Evolutionary conservation across 2,797 vertebrate species (phyloP).

Genomic region (Pitangus sulphuratus): DNA sequence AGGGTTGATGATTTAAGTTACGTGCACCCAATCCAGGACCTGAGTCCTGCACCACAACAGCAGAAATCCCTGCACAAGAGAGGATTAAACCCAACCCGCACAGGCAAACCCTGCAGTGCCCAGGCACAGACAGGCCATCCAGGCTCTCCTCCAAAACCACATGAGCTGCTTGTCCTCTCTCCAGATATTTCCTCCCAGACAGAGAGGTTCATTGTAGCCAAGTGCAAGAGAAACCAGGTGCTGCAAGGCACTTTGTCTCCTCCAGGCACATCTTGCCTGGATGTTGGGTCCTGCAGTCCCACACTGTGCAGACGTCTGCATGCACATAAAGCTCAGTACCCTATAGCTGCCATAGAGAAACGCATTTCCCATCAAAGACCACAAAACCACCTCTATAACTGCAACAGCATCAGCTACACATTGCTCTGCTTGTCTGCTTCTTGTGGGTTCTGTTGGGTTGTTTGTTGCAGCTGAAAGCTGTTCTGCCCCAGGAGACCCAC

Average conservation of each 20-base stretch:
- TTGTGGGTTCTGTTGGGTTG: rapidly evolving
- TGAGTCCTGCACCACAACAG: background rate
- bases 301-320: rapidly evolving
- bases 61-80: background rate
- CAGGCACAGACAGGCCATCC: background rate
- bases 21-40: rapidly evolving
- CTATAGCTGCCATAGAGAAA: background rate
- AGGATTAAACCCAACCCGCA: background rate
- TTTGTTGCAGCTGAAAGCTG: no score
- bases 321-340: rapidly evolving
- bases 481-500: rapidly evolving
- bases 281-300: background rate
- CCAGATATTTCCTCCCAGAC: background rate
- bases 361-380: background rate
- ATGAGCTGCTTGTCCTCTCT: rapidly evolving
- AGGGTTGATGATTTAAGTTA: background rate
- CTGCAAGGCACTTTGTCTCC: background rate
- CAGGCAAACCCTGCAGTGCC: background rate
- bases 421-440: no score
- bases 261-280: no score
- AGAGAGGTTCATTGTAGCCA: background rate
- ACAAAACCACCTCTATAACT: rapidly evolving
- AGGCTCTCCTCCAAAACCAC: background rate
- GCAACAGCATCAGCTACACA: background rate
- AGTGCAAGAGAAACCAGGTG: background rate